Evolutionary conservation across 64 coral and sea anemone species (phyloP).

Genomic region (Stichodactyla helianthus): DNA sequence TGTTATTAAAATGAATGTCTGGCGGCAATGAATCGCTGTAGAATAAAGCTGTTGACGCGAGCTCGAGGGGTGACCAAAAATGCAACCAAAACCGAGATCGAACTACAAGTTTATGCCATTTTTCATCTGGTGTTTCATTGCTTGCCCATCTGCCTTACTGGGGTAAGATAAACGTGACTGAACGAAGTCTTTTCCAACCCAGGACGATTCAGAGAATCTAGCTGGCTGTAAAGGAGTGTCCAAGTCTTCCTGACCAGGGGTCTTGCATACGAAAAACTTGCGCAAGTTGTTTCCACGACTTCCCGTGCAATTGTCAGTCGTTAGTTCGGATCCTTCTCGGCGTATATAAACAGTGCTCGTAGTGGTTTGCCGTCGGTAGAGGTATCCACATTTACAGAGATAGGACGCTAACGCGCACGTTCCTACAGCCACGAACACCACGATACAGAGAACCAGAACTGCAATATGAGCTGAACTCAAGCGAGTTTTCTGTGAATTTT

Average conservation of each 20-base stretch:
- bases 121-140: constrained; percentile 1
- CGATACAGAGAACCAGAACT: constrained; percentile 34
- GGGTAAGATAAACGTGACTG: not conserved
- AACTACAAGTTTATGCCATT: not conserved
- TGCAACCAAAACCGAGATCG: not conserved
- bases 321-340: not conserved
- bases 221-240: not conserved
- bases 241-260: not conserved
- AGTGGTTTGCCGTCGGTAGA: not conserved
- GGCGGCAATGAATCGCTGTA: not conserved
- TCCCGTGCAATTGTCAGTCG: not conserved
- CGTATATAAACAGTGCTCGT: not conserved
- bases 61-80: no score
- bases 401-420: constrained; percentile 15
- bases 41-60: no score
- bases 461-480: constrained; percentile 35
- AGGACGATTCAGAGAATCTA: not conserved
- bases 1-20: not conserved
- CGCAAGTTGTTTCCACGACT: not conserved
- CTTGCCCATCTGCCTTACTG: not conserved
- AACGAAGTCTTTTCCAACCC: constrained; percentile 24
- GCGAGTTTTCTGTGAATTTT: not conserved
- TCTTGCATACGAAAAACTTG: not conserved
- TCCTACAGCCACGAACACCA: constrained; percentile 21
- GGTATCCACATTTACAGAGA: constrained; percentile 28